Evolutionary conservation across 1,140 invertebrate genomes (phyloP), one percentile per base, ranked within the genome.

Genomic region (Drosophila dunni): DNA sequence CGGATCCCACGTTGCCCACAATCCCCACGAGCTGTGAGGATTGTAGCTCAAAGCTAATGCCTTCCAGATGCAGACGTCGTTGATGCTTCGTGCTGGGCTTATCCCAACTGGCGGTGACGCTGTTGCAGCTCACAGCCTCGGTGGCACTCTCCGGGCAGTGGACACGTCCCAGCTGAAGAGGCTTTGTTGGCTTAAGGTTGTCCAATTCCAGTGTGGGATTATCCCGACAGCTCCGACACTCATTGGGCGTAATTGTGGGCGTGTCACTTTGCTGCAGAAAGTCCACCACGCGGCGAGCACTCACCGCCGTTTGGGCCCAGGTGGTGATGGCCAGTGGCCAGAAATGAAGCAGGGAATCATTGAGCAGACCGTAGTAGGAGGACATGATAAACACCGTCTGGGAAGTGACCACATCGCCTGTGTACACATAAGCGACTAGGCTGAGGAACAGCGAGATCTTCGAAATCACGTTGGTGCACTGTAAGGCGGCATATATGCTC

Each of bases 1-100:
- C 97, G 7, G 95, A 94, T 20, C 97, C 97, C 15, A 98, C 95
- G 57, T 95, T 94, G 13, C 97, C 97, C 51, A 97, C 94, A 0
- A 97, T 92, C 1, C 94, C 95, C 5, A 95, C 84, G 8, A 96
- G 90, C 77, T 94, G 93, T 1, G n/a, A 94, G 93, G 20, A 92
- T 58, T 91, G 92, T 0, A 94, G 92, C 9, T 66, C 46, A 60
- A 90, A 86, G 2, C 85, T 89, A 2, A 95, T 81, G 2, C 81
- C 93, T 0, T 95, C 70, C 11, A 95, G 92, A 10, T 92, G 92
- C 0, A 94, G n/a, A 34, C 74, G 68, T 1, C 71, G 60, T 6
- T 66, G 72, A 7, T 81, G 62, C 24, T 61, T 64, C 0, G 45
- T 44, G 38, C 46, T 78, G n/a, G 70, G 46, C 46, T 76, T 86